phyloP scores from a whole-genome alignment of 1,140 invertebrate genomes.

The Sinonovacula constricta region DNA sequence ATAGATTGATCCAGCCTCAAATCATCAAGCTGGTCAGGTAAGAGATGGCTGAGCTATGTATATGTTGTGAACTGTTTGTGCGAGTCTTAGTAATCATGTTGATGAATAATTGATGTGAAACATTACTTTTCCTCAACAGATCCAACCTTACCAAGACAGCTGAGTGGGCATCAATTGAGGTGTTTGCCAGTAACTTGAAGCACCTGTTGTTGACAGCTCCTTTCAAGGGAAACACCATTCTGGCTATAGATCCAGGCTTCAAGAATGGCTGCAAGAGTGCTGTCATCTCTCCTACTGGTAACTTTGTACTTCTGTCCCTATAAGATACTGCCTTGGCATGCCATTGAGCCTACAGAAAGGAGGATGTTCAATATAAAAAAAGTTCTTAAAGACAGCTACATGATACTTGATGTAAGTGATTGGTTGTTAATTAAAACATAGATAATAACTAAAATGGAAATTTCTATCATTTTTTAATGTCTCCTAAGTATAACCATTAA shows the following conservation, averaged over 20 bases:
- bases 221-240: slow-evolving; percentile 87
- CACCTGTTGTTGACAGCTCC: slow-evolving; percentile 89
- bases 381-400: no score
- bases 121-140: slow-evolving; percentile 77
- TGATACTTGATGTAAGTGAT: no score
- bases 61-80: background rate
- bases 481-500: no score
- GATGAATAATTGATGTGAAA: background rate
- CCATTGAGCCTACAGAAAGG: no score
- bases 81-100: no score
- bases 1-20: background rate
- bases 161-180: slow-evolving; percentile 88
- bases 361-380: no score
- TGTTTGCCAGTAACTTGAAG: slow-evolving; percentile 91
- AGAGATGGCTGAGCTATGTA: no score
- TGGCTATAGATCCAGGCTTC: slow-evolving; percentile 93
- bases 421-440: no score
- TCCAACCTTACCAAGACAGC: slow-evolving; percentile 87
- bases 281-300: slow-evolving; percentile 85
- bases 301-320: slow-evolving; percentile 19
- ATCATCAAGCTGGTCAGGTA: background rate
- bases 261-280: slow-evolving; percentile 91
- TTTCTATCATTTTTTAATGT: no score
- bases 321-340: no score
- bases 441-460: no score